These are phyloP conservation scores for Cyrtonyx montezumae DNA, from an alignment of 2,113 vertebrate genomes.

Conservation along the genomic window DNA sequence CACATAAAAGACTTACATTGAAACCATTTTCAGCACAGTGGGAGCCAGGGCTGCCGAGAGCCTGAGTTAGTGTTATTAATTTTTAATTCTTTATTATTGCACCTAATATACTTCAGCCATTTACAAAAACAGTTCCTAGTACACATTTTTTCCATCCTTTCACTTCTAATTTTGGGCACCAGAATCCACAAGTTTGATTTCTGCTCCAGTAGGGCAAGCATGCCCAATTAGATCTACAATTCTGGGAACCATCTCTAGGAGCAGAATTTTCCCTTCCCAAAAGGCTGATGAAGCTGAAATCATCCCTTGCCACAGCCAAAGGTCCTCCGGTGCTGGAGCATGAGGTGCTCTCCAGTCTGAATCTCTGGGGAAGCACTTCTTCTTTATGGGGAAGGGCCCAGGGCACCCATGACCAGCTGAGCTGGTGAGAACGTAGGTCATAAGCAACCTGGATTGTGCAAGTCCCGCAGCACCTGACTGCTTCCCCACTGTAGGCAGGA, in stretches of 20 bases:
- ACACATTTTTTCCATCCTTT: not conserved
- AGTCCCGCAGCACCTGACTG: not conserved
- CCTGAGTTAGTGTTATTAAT: not conserved
- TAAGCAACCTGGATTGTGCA: not conserved
- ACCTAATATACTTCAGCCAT: not conserved
- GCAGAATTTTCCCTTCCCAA: not conserved
- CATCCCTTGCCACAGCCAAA: not conserved
- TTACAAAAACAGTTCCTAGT: not conserved
- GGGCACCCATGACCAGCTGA: not conserved
- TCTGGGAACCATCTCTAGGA: accelerated
- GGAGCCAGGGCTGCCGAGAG: not conserved
- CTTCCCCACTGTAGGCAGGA: not conserved
- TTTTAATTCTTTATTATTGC: slow-evolving; percentile 25
- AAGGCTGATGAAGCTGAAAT: not conserved
- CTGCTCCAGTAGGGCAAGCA: not conserved
- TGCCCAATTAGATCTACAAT: too few species aligned
- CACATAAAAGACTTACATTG: not conserved
- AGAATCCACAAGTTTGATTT: not conserved
- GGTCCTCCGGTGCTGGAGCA: accelerated
- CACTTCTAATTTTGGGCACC: not conserved
- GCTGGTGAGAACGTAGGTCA: not conserved
- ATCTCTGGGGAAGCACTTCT: not conserved
- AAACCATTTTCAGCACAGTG: not conserved
- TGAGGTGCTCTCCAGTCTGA: not conserved
- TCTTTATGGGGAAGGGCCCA: not conserved